These are phyloP conservation scores for Ditula angustiorana DNA, from an alignment of 2,888 invertebrate genomes.

Conservation along the genomic window DNA sequence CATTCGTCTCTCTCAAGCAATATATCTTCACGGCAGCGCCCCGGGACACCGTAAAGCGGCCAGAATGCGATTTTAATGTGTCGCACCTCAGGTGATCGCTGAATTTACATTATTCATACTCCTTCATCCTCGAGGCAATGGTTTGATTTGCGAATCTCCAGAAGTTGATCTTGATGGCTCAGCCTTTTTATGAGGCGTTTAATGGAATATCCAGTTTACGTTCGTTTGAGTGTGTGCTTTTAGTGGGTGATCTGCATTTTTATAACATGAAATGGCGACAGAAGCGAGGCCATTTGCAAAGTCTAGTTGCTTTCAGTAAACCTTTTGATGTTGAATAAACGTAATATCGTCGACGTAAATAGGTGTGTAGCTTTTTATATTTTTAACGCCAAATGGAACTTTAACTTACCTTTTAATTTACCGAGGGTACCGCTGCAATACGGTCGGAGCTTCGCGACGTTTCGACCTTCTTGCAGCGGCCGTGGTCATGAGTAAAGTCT, in stretches of 20 bases:
- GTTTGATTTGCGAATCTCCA: conserved; percentile 26
- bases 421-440: too few relatives aligned
- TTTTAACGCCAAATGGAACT: too few relatives aligned
- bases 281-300: background rate
- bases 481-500: too few relatives aligned
- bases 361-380: too few relatives aligned
- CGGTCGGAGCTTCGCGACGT: too few relatives aligned
- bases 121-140: conserved; percentile 43
- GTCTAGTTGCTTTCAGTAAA: background rate
- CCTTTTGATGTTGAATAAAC: too few relatives aligned
- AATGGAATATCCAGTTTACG: conserved; percentile 14
- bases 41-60: conserved; percentile 58
- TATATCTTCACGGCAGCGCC: conserved; percentile 49
- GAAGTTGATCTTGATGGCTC: conserved; percentile 14
- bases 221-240: conserved; percentile 1
- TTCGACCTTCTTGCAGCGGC: too few relatives aligned
- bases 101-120: conserved; percentile 71
- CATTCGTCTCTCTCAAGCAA: conserved; percentile 42
- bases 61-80: conserved; percentile 76
- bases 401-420: too few relatives aligned
- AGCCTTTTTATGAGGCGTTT: conserved; percentile 15
- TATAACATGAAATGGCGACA: background rate
- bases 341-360: too few relatives aligned
- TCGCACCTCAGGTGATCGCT: conserved; percentile 63
- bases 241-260: conserved; percentile 3